Evolutionary conservation across 2,797 vertebrate genomes (phyloP), one percentile per base, ranked within the genome.

Genomic region (Eidolon dupreanum): DNA sequence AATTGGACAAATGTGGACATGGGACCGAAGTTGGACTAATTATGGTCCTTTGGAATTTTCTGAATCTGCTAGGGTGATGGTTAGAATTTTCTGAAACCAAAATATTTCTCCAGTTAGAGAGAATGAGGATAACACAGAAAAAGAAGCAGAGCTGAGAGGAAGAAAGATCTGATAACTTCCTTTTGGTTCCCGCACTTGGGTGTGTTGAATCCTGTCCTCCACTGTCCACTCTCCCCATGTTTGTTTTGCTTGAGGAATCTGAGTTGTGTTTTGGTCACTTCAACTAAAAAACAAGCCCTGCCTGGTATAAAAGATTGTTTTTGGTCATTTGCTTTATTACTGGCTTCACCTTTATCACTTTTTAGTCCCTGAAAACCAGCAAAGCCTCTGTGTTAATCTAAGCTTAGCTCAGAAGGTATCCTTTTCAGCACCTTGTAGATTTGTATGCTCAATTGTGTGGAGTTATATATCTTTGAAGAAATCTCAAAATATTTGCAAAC

Each of bases 401-500:
- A 83, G 17, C 36, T 81, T 43, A 55, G 51, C 38, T 38, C 11
- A 28, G 7, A n/a, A 31, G 43, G 28, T 24, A 20, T 24, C 12
- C 66, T 63, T 95, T 74, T 78, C 28, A 71, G 9, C 7, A 66
- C 57, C n/a, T 49, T 12, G 2, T 57, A 28, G n/a, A 12, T 63
- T 55, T 51, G 0, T 41, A 5, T 55, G 74, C 11, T 74, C 41
- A 88, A 16, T 43, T 94, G 31, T 22, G 4, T 51, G 26, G 46
- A 85, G 36, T 68, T 61, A 57, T 24, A 3, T 26, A 28, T 46
- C 36, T 71, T 49, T 53, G 65, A 77, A 85, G 43, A 90, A 93
- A 85, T 38, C 66, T 95, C 73, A 92, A 65, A 94, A 91, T 89
- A 83, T 59, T 88, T 96, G 55, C 73, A 88, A 88, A 90, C 36